Conservation (phyloP, 2,888 invertebrate species). For the Abrostola triplasia region DNA sequence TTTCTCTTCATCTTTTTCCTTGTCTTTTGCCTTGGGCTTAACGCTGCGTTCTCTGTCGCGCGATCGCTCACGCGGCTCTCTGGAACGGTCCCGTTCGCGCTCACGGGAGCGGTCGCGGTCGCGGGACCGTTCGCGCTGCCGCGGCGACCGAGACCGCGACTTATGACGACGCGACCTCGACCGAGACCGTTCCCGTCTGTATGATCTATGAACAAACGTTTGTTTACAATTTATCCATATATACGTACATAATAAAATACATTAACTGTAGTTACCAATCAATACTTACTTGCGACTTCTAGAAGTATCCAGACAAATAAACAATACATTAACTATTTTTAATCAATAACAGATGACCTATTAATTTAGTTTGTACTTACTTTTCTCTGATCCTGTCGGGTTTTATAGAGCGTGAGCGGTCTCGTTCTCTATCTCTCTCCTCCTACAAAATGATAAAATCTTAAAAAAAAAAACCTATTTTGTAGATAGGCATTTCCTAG, state of each 20-base stretch:
- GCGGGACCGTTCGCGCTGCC: constrained; percentile 77
- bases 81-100: constrained; percentile 80
- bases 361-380: constrained; percentile 68
- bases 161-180: constrained; percentile 91
- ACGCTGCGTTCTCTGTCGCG: constrained; percentile 83
- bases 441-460: constrained; percentile 66
- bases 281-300: constrained; percentile 21
- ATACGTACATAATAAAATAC: background rate
- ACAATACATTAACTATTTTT: background rate
- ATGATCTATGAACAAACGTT: constrained; percentile 81
- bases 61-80: constrained; percentile 69
- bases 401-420: constrained; percentile 88
- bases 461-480: too few species aligned
- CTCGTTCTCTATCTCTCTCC: constrained; percentile 82
- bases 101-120: constrained; percentile 79
- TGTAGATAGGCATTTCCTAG: too few species aligned
- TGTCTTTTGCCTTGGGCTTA: constrained; percentile 88
- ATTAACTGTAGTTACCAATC: background rate
- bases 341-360: background rate
- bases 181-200: constrained; percentile 90
- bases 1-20: constrained; percentile 93
- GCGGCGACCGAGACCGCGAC: constrained; percentile 91
- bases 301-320: constrained; percentile 2
- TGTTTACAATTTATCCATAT: background rate
- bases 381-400: constrained; percentile 89